A percentile compares a stretch with the other conserved stretches of the same genome.
Conservation (phyloP, 2,797 vertebrate species). For the Podargus strigoides region DNA sequence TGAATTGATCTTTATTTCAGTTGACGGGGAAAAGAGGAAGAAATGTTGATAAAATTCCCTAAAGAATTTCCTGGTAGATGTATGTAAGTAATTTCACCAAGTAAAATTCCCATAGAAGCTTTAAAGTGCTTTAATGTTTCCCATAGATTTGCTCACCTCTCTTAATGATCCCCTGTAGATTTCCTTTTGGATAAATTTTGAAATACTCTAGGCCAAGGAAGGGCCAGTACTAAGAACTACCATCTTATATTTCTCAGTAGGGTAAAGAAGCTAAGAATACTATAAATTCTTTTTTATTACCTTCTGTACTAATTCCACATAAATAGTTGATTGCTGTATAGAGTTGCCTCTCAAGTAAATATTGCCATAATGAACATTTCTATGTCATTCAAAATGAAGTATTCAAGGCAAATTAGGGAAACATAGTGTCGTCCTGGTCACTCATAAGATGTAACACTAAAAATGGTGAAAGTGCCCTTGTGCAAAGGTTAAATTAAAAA, state of each 20-base stretch:
- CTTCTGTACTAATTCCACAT: background rate
- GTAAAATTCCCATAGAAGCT: conserved; percentile 46
- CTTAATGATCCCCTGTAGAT: background rate
- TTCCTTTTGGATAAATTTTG: conserved; percentile 1
- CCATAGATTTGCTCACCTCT: background rate
- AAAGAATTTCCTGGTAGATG: conserved; percentile 10
- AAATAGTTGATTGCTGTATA: background rate
- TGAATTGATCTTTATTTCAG: conserved; percentile 44
- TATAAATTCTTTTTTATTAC: background rate
- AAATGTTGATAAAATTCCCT: background rate
- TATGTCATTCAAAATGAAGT: background rate
- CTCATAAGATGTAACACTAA: background rate
- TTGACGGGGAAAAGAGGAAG: conserved; percentile 7
- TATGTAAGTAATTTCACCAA: conserved; percentile 46
- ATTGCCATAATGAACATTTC: background rate
- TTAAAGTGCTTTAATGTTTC: conserved; percentile 31
- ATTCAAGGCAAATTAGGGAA: background rate
- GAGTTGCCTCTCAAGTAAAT: background rate
- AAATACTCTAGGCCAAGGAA: background rate
- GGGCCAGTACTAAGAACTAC: background rate
- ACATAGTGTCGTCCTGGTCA: background rate
- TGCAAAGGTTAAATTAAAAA: background rate
- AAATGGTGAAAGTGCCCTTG: background rate
- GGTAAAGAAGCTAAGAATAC: background rate
- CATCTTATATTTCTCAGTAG: background rate